Evolutionary conservation across 2,113 vertebrate species (phyloP).

Genomic region (Synodontis membranacea): DNA sequence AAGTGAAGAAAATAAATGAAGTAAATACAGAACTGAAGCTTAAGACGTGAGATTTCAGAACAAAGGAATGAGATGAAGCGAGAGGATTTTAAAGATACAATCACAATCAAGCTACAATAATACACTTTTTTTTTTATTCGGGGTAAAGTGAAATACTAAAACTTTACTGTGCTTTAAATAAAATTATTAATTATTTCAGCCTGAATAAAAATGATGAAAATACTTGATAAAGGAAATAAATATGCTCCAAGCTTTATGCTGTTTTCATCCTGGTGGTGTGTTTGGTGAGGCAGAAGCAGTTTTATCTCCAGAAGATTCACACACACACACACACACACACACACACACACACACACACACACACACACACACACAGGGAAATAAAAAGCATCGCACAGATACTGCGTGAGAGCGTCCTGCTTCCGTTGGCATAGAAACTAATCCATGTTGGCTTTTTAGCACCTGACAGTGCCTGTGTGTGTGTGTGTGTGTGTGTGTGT

Average conservation of each 20-base stretch:
- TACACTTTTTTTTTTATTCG: neutral
- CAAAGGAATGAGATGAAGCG: neutral
- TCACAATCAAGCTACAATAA: neutral
- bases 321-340: slow-evolving; percentile 10
- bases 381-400: slow-evolving; percentile 60
- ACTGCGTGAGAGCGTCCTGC: slow-evolving; percentile 68
- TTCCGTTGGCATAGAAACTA: slow-evolving; percentile 79
- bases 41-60: neutral
- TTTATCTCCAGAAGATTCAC: slow-evolving; percentile 41
- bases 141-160: neutral
- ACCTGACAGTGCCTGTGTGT: slow-evolving; percentile 66
- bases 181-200: neutral
- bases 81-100: neutral
- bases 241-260: neutral
- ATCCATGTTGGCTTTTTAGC: slow-evolving; percentile 76
- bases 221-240: neutral
- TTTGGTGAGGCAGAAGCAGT: slow-evolving; percentile 24
- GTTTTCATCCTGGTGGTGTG: neutral
- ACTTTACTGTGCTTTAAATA: neutral
- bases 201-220: neutral
- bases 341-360: slow-evolving; percentile 12
- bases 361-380: slow-evolving; percentile 32
- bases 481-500: slow-evolving; percentile 47
- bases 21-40: neutral
- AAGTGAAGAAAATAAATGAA: neutral